Evolutionary conservation across 2,113 vertebrate species (phyloP).

Genomic region (Cervus canadensis): DNA sequence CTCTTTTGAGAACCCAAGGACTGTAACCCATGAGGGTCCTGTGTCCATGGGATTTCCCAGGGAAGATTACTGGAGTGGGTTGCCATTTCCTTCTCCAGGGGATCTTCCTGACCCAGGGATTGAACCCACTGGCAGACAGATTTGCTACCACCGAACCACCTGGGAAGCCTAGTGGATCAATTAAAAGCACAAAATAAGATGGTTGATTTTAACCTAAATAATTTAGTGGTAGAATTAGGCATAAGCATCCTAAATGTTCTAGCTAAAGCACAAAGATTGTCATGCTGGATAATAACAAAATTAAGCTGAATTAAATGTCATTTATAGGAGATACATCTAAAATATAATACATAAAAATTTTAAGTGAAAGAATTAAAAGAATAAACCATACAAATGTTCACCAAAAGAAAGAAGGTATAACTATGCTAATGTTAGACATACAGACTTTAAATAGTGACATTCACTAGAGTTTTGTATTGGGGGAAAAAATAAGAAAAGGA

Average conservation of each 20-base stretch:
- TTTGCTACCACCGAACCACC: background rate
- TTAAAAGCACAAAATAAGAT: background rate
- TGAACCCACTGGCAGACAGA: background rate
- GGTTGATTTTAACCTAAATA: background rate
- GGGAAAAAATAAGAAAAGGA: background rate
- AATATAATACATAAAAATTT: background rate
- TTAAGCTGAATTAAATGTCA: slow-evolving; percentile 7
- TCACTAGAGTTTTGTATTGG: background rate
- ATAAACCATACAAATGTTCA: background rate
- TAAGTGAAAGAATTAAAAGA: background rate
- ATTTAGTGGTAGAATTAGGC: background rate
- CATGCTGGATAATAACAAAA: background rate
- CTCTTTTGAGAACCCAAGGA: background rate
- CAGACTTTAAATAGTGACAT: background rate
- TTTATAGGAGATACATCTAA: background rate
- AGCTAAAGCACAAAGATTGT: slow-evolving; percentile 3
- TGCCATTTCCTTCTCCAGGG: background rate
- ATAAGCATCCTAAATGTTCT: slow-evolving; percentile 8
- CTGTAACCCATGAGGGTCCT: background rate
- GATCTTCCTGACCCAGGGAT: background rate
- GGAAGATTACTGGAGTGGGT: background rate
- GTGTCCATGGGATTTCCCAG: background rate
- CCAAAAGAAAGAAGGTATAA: background rate
- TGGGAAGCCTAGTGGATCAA: background rate
- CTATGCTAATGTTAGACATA: background rate